phyloP scores from a whole-genome alignment of 1,140 invertebrate species.

The Eumeta japonica region DNA sequence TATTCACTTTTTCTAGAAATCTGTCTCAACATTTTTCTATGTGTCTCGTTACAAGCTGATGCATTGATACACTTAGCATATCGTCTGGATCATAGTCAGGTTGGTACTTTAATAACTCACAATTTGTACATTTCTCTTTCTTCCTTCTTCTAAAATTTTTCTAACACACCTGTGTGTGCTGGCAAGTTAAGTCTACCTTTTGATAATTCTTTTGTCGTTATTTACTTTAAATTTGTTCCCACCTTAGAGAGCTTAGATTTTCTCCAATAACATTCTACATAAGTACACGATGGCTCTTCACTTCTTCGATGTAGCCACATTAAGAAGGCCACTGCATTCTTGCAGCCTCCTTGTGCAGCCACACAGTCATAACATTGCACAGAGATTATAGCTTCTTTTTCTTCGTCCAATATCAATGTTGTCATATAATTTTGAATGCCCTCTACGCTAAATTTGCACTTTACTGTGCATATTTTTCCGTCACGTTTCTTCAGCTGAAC shows the following conservation, averaged over 20 bases:
- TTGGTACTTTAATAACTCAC: slow-evolving; percentile 1
- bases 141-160: too few relatives aligned
- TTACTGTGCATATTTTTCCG: background rate
- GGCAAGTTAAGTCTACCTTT: too few relatives aligned
- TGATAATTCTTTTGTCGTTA: background rate
- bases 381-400: background rate
- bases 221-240: background rate
- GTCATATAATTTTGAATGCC: background rate
- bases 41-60: background rate
- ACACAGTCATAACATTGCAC: background rate
- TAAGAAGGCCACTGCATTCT: background rate
- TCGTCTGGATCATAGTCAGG: background rate
- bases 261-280: too few relatives aligned
- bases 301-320: too few relatives aligned
- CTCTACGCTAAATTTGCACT: background rate
- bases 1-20: background rate
- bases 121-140: background rate
- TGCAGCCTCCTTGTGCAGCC: slow-evolving; percentile 1
- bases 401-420: background rate
- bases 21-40: background rate
- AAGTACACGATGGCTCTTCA: too few relatives aligned
- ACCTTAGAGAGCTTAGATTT: background rate
- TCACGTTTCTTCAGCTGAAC: too few relatives aligned
- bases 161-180: too few relatives aligned
- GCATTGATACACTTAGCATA: slow-evolving; percentile 1